Evolutionary conservation across 2,888 invertebrate species (phyloP), one percentile per base, ranked within the genome.

Genomic region (Folsomia candida): DNA sequence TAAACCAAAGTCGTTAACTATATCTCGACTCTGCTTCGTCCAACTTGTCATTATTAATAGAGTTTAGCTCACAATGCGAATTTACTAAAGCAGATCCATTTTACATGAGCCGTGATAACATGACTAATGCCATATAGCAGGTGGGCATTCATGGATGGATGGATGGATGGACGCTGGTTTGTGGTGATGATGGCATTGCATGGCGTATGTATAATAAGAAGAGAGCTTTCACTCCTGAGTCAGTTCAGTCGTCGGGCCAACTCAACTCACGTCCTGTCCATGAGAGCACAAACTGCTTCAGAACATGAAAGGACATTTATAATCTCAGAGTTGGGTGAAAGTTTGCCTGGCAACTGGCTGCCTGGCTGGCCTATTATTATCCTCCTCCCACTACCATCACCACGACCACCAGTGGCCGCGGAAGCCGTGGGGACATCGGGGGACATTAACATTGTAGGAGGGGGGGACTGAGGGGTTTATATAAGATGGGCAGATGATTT

Each of bases 301-400:
- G 29, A 54, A 65, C 51, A 65, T 54, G 65, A 65, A 54, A 61
- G 61, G 61, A 61, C 61, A 61, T 22, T 24, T 57, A 24, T 61
- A 28, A 28, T 28, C 61, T 24, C 61, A 29, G 29, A n/a, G 59
- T 25, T 24, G 59, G 20, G 37, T 37, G 28, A 28, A 28, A 54
- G 20, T 61, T 29, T 61, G 61, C 61, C 61, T 61, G 29, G 61
- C 29, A 61, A 61, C 61, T 61, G n/a, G n/a, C 6, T 11, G 18
- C 47, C 47, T n/a, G n/a, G n/a, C 22, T 18, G 59, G 59, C 20
- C 14, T 22, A 6, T 59, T 24, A 2, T 4, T 57, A 57, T 6
- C 57, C 57, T 57, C 6, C 4, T n/a, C 57, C 14, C 37, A 4
- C 14, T 14, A 37, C 37, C 37, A 37, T 14, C 37, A 37, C 14